Conservation (phyloP, 1,140 invertebrate genomes). For the Eueides isabella region DNA sequence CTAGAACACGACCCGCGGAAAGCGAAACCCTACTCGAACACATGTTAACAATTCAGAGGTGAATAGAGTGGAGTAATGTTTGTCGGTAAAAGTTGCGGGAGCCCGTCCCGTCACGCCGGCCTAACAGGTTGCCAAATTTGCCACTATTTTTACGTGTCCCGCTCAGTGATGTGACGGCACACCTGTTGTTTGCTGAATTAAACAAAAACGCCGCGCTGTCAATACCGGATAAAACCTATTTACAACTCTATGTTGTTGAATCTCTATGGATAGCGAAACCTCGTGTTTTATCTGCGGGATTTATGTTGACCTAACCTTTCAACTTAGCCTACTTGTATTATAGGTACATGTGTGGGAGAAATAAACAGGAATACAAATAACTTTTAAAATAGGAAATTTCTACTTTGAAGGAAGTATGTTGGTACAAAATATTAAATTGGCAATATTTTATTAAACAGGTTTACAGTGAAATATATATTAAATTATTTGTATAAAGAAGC, state of each 20-base stretch:
- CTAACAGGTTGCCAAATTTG: slow-evolving; percentile 77
- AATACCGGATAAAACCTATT: slow-evolving; percentile 41
- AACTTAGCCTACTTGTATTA: neutral
- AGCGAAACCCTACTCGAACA: slow-evolving; percentile 37
- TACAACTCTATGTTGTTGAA: slow-evolving; percentile 33
- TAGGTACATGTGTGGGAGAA: neutral
- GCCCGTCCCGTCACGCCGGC: slow-evolving; percentile 37
- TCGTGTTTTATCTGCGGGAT: slow-evolving; percentile 2
- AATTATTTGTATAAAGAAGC: neutral
- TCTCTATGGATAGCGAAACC: slow-evolving; percentile 17
- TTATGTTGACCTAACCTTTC: slow-evolving; percentile 1
- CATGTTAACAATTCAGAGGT: slow-evolving; percentile 58
- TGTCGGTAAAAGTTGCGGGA: slow-evolving; percentile 55
- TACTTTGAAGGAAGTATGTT: neutral
- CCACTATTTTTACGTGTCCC: slow-evolving; percentile 76
- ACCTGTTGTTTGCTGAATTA: slow-evolving; percentile 67
- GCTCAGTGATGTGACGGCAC: slow-evolving; percentile 66
- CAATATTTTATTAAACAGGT: neutral
- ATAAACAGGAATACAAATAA: neutral
- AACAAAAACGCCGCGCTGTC: slow-evolving; percentile 41
- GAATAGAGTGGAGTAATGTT: slow-evolving; percentile 43
- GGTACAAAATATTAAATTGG: neutral
- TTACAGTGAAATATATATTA: neutral
- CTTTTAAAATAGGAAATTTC: neutral
- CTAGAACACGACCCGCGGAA: slow-evolving; percentile 28